These are phyloP conservation scores for Myioborus melanocephalus DNA, from an alignment of 2,797 vertebrate species.

Conservation along the genomic window DNA sequence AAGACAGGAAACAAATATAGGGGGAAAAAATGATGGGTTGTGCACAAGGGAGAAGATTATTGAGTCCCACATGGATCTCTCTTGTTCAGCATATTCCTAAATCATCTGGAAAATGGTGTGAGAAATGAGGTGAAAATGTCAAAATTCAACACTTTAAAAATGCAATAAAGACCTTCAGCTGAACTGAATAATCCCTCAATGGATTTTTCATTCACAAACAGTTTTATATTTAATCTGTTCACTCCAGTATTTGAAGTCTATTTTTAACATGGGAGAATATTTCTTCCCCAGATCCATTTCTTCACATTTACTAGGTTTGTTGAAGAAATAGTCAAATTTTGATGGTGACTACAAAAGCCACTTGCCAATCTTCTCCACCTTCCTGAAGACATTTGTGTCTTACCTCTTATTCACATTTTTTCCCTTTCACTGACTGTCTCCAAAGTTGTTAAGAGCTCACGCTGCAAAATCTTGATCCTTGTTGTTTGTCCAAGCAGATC, in stretches of 20 bases:
- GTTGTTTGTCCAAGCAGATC: neutral
- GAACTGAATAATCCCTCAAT: neutral
- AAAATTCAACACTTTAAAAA: neutral
- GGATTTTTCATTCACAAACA: neutral
- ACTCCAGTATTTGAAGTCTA: neutral
- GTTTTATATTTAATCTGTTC: neutral
- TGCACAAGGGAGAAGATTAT: neutral
- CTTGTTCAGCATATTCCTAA: neutral
- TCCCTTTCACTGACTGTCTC: neutral
- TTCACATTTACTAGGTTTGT: neutral
- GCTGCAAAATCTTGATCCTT: neutral
- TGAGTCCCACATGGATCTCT: neutral
- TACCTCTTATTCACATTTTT: neutral
- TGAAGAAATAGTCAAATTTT: neutral
- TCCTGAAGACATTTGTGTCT: neutral
- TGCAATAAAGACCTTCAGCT: neutral
- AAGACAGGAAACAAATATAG: neutral
- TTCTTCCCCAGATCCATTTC: neutral
- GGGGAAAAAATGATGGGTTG: rapidly evolving
- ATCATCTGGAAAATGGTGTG: neutral
- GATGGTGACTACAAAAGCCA: neutral
- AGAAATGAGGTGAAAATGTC: conserved; percentile 9
- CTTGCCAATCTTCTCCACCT: neutral
- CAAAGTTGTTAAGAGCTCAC: neutral
- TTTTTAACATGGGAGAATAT: neutral